phyloP scores from a whole-genome alignment of 2,797 vertebrate genomes.

The Sciurus carolinensis region DNA sequence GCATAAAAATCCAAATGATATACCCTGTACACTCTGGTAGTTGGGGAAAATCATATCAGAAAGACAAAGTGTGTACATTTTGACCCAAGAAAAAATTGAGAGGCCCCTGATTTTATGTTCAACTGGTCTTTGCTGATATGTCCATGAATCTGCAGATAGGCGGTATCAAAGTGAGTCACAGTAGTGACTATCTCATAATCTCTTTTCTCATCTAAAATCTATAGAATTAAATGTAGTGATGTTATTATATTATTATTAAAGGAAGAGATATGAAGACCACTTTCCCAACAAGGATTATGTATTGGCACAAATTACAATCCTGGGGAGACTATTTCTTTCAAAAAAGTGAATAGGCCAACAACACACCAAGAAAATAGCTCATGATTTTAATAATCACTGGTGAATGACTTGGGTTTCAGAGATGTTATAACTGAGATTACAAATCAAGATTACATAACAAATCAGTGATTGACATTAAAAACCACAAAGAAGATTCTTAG shows the following conservation, averaged over 20 bases:
- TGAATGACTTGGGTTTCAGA: conserved; percentile 22
- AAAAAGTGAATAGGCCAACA: background rate
- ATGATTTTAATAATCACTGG: background rate
- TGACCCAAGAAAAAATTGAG: background rate
- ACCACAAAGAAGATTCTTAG: conserved; percentile 93
- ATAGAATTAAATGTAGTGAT: background rate
- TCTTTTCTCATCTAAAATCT: background rate
- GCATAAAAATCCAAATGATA: too few species aligned
- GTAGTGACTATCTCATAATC: background rate
- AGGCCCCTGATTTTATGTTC: background rate
- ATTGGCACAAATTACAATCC: background rate
- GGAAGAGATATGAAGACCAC: background rate
- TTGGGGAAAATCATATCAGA: background rate
- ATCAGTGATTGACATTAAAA: conserved; percentile 77
- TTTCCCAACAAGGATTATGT: background rate
- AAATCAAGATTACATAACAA: conserved; percentile 40
- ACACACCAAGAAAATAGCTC: background rate
- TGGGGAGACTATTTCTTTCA: background rate
- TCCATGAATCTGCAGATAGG: background rate
- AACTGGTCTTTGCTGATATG: background rate
- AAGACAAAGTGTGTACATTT: background rate
- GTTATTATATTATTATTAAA: background rate
- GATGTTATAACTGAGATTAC: conserved; percentile 70
- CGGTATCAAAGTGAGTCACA: background rate
- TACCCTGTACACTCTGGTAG: background rate